Conservation (phyloP, 2,888 invertebrate genomes). For the Priocnemis perturbator region DNA sequence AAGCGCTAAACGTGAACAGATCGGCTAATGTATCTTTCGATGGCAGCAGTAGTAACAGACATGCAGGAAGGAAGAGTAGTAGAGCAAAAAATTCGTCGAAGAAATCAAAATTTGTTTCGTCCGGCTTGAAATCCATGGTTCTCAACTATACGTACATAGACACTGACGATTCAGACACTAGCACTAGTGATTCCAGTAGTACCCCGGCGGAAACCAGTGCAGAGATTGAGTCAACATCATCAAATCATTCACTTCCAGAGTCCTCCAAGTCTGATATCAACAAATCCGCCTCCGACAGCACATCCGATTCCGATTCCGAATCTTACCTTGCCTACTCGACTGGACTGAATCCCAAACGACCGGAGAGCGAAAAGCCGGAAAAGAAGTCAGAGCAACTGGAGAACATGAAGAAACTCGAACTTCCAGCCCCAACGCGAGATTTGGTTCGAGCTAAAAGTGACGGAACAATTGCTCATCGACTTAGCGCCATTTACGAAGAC, state of each 20-base stretch:
- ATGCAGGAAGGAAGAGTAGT: too few species aligned
- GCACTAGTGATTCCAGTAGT: slow-evolving; percentile 34
- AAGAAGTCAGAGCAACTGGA: neutral
- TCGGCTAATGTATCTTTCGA: neutral
- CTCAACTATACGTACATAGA: slow-evolving; percentile 54
- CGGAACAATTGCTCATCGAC: slow-evolving; percentile 69
- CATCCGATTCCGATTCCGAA: slow-evolving; percentile 49
- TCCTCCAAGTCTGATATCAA: neutral
- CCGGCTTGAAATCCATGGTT: slow-evolving; percentile 33
- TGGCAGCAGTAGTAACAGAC: neutral
- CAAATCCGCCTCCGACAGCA: slow-evolving; percentile 25
- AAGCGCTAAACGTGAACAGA: neutral
- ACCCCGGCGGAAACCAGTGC: slow-evolving; percentile 47
- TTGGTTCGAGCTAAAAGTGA: neutral
- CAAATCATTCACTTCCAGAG: neutral
- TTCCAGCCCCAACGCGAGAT: neutral
- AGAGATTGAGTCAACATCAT: slow-evolving; percentile 25
- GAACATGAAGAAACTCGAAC: slow-evolving; percentile 1
- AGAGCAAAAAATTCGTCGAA: too few species aligned
- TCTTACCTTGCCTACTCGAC: slow-evolving; percentile 69
- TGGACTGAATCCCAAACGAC: slow-evolving; percentile 49
- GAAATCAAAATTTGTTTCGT: neutral
- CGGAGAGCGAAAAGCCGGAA: neutral
- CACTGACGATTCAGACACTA: slow-evolving; percentile 45
- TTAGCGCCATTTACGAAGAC: slow-evolving; percentile 81